Evolutionary conservation across 2,888 invertebrate species (phyloP).

Genomic region (Heliconius ismenius): DNA sequence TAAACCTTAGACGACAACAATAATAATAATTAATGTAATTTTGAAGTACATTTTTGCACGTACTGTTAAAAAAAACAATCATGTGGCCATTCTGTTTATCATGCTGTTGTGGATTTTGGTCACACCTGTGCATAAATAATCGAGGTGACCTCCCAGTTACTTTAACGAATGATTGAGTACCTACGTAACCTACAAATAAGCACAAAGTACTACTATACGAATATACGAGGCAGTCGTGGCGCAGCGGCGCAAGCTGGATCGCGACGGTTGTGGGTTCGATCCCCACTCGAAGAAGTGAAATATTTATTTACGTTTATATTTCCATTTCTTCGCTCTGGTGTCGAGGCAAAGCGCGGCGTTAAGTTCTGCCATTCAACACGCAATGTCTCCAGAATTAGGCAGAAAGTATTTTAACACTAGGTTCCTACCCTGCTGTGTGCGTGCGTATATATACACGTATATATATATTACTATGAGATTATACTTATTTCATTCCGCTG

Average conservation of each 20-base stretch:
- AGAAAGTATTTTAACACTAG: no score
- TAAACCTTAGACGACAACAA: background rate
- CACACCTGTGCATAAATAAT: slow-evolving; percentile 29
- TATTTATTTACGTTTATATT: no score
- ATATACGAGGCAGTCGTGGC: background rate
- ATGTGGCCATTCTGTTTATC: slow-evolving; percentile 36
- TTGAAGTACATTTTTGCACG: slow-evolving; percentile 39
- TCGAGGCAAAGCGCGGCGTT: no score
- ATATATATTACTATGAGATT: background rate
- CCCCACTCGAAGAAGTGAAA: no score
- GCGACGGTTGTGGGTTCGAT: no score
- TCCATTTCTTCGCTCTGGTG: no score
- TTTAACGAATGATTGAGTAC: background rate
- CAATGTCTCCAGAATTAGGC: no score
- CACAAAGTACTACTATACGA: background rate
- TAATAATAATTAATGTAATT: background rate
- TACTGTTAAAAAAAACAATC: slow-evolving; percentile 31
- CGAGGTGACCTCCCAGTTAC: slow-evolving; percentile 24
- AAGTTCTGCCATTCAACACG: no score
- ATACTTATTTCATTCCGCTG: background rate
- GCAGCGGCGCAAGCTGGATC: no score
- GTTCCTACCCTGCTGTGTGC: no score
- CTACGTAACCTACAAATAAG: background rate
- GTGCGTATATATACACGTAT: no score
- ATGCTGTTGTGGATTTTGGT: slow-evolving; percentile 37